Evolutionary conservation across 2,797 vertebrate species (phyloP).

Genomic region (Acrossocheilus wenchowensis): DNA sequence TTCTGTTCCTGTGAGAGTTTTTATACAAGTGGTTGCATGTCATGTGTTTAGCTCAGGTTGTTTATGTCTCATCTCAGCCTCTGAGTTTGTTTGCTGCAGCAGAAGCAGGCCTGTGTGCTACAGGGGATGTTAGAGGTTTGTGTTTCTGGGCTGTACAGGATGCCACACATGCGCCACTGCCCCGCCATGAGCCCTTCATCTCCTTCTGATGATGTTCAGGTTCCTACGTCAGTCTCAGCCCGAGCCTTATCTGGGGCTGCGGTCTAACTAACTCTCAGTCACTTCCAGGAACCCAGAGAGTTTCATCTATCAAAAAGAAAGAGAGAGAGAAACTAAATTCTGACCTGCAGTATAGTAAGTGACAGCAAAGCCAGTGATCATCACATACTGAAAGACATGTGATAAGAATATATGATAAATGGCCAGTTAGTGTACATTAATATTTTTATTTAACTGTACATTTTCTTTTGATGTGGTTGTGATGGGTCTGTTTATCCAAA

Average conservation of each 20-base stretch:
- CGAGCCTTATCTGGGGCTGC: constrained; percentile 78
- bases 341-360: neutral
- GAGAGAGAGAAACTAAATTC: constrained; percentile 48
- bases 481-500: neutral
- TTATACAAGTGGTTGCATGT: constrained; percentile 27
- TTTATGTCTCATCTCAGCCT: constrained; percentile 41
- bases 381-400: neutral
- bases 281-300: constrained; percentile 84
- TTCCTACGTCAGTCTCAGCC: constrained; percentile 63
- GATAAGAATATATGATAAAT: neutral
- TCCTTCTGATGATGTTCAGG: constrained; percentile 7
- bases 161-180: constrained; percentile 58
- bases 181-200: constrained; percentile 25
- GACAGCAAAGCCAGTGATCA: constrained; percentile 2
- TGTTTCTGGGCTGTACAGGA: constrained; percentile 61
- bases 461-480: neutral
- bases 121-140: constrained; percentile 70
- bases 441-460: neutral
- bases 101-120: constrained; percentile 45
- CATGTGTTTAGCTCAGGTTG: constrained; percentile 38
- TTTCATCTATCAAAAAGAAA: constrained; percentile 74
- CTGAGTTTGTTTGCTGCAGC: constrained; percentile 56
- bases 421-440: neutral
- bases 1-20: constrained; percentile 14
- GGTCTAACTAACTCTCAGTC: constrained; percentile 79